Conservation (phyloP, 2,113 vertebrate species). For the Pseudorectes ferrugineus region DNA sequence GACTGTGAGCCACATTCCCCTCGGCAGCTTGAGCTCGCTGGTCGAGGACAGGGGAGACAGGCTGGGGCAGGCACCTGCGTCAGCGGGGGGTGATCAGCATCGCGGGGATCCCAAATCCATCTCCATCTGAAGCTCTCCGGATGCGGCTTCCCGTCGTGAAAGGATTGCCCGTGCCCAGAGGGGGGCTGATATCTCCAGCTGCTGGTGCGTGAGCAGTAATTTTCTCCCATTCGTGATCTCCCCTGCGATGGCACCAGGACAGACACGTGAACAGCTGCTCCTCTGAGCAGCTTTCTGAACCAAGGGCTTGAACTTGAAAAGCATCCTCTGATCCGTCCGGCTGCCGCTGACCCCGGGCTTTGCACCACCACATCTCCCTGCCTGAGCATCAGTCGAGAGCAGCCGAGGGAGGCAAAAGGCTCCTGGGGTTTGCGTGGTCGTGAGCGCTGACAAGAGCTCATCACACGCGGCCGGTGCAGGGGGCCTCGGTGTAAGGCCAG, state of each 20-base stretch:
- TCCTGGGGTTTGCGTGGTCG: fast-evolving
- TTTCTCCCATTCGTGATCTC: background rate
- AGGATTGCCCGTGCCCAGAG: background rate
- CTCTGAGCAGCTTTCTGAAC: background rate
- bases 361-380: fast-evolving
- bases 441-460: background rate
- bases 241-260: background rate
- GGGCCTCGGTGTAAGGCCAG: background rate
- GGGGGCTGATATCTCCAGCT: background rate
- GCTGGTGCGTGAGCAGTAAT: background rate
- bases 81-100: background rate
- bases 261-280: background rate
- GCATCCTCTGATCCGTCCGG: background rate
- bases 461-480: fast-evolving
- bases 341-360: background rate
- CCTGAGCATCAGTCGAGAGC: background rate
- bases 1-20: background rate
- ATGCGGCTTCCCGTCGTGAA: fast-evolving
- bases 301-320: background rate
- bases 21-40: background rate
- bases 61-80: background rate
- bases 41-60: background rate
- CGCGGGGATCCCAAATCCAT: background rate
- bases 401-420: background rate
- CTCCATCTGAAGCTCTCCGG: background rate